Conservation (phyloP, 2,888 invertebrate genomes). For the Ormyrus thymus region DNA sequence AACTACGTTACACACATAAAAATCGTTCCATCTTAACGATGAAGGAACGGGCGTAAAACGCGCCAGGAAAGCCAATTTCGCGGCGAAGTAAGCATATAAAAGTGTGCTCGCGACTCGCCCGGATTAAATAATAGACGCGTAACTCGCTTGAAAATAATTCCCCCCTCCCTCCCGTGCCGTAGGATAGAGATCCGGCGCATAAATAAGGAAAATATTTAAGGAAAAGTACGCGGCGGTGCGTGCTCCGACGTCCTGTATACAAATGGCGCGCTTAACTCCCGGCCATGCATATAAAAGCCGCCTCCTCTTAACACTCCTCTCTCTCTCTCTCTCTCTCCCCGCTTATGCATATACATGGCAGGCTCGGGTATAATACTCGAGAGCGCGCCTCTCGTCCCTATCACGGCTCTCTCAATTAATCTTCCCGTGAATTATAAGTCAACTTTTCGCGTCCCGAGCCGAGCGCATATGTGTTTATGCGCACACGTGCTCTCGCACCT, state of each 20-base stretch:
- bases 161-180: not conserved
- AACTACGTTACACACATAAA: not conserved
- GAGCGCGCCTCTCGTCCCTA: too few species aligned
- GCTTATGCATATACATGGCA: constrained; percentile 1
- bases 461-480: not conserved
- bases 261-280: constrained; percentile 34
- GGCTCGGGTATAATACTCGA: not conserved
- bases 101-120: not conserved
- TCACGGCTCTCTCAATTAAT: constrained; percentile 44
- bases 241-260: constrained; percentile 17
- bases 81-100: not conserved
- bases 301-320: too few species aligned
- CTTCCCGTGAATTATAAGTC: constrained; percentile 49
- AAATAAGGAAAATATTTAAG: constrained; percentile 35
- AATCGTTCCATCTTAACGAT: not conserved
- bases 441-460: constrained; percentile 14
- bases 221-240: constrained; percentile 2
- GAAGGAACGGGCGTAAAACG: not conserved
- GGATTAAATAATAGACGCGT: constrained; percentile 9
- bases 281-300: not conserved
- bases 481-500: constrained; percentile 13
- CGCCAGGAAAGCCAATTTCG: not conserved
- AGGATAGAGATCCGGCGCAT: constrained; percentile 9
- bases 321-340: not conserved
- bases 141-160: constrained; percentile 12